Evolutionary conservation across 2,113 vertebrate species (phyloP).

Genomic region (Menidia beryllina): DNA sequence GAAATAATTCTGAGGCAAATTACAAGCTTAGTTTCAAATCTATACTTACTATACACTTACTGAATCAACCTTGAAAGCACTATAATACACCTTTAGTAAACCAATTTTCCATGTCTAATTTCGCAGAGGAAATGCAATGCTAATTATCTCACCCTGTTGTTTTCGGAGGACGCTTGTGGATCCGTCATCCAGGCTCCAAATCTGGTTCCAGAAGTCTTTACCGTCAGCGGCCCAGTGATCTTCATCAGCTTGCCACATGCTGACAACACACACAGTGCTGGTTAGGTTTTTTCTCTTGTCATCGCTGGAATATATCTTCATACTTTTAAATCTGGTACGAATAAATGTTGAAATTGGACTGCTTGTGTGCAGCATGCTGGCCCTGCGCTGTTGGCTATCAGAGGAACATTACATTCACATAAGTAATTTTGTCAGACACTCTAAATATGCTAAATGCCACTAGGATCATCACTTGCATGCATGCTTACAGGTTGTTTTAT

Average conservation of each 20-base stretch:
- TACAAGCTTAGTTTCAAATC: too few species aligned
- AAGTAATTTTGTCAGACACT: conserved; percentile 40
- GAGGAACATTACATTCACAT: conserved; percentile 28
- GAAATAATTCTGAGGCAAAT: too few species aligned
- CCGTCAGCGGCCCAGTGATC: conserved; percentile 93
- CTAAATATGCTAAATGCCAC: conserved; percentile 53
- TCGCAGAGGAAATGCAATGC: not conserved
- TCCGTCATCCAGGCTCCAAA: conserved; percentile 99
- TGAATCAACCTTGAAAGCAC: too few species aligned
- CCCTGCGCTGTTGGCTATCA: conserved; percentile 34
- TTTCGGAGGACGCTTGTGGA: conserved; percentile 90
- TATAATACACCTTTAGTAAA: too few species aligned
- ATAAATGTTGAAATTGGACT: not conserved
- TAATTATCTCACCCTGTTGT: conserved; percentile 86
- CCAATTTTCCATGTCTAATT: not conserved
- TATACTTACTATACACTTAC: too few species aligned
- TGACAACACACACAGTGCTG: conserved; percentile 69
- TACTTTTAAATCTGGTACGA: not conserved
- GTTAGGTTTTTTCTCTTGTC: conserved; percentile 51
- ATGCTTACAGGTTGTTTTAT: conserved; percentile 33
- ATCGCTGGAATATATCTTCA: conserved; percentile 29
- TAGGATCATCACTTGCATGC: conserved; percentile 44
- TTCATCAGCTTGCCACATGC: conserved; percentile 98
- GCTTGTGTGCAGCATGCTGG: not conserved
- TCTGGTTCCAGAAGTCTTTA: conserved; percentile 96